phyloP scores from a whole-genome alignment of 2,113 vertebrate genomes.

The Fukomys damarensis region DNA sequence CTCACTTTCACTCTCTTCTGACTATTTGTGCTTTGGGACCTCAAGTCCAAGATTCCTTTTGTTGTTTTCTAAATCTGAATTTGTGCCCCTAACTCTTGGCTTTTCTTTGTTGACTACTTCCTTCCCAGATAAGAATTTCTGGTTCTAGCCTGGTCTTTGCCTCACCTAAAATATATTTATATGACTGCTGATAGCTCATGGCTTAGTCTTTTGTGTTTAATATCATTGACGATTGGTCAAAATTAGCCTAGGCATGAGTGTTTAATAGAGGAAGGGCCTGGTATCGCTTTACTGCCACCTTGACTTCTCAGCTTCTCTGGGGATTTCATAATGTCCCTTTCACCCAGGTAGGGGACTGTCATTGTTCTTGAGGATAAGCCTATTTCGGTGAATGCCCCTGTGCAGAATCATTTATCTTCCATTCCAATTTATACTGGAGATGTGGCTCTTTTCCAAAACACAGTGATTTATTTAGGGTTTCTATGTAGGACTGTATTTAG shows the following conservation, averaged over 20 bases:
- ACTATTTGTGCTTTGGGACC: background rate
- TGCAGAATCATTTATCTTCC: conserved; percentile 70
- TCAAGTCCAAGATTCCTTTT: background rate
- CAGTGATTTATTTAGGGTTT: conserved; percentile 77
- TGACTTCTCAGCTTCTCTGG: background rate
- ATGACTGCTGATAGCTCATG: background rate
- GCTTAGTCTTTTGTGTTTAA: conserved; percentile 1
- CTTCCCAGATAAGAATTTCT: background rate
- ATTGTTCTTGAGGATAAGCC: conserved; percentile 63
- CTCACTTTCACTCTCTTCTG: background rate
- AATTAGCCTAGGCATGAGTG: background rate
- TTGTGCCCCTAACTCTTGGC: background rate
- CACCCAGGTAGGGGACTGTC: conserved; percentile 12
- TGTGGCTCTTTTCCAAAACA: conserved; percentile 56
- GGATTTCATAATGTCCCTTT: conserved; percentile 3
- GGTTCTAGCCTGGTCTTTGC: background rate
- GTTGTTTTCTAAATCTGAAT: background rate
- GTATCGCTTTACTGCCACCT: background rate
- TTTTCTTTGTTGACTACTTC: background rate
- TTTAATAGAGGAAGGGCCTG: background rate
- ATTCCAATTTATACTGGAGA: conserved; percentile 41
- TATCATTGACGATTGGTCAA: background rate
- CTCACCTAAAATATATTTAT: background rate
- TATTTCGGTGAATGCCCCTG: conserved; percentile 61
- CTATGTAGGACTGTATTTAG: conserved; percentile 72